A percentile compares a stretch with the other conserved stretches of the same genome.
Conservation (phyloP, 2,888 invertebrate genomes). For the Oscheius sp. region DNA sequence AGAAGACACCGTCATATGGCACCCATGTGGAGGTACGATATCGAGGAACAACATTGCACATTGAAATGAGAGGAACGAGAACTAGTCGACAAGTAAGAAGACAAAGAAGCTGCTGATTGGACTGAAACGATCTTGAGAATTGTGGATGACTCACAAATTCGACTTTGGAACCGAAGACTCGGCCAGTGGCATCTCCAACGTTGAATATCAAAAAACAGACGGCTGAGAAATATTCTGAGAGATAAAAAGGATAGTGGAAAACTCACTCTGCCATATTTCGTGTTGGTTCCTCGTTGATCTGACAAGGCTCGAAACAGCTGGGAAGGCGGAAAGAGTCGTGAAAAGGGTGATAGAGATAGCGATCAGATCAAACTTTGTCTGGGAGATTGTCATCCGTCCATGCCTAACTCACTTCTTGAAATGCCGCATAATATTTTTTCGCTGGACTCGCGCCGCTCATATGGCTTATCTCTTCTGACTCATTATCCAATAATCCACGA, state of each 20-base stretch:
- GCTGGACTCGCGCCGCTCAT: neutral
- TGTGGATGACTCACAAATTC: conserved; percentile 31
- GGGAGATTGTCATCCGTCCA: neutral
- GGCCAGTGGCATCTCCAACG: conserved; percentile 46
- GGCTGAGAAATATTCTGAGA: conserved; percentile 53
- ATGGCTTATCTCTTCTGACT: neutral
- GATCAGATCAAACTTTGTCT: conserved; percentile 14
- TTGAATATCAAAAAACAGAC: conserved; percentile 56
- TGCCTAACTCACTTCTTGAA: neutral
- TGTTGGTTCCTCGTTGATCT: conserved; percentile 37
- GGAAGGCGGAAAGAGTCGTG: conserved; percentile 49
- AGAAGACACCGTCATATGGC: conserved; percentile 51
- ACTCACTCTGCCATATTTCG: conserved; percentile 49
- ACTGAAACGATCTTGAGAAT: neutral
- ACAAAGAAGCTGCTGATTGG: neutral
- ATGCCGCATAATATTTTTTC: conserved; percentile 1
- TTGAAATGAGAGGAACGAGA: conserved; percentile 45
- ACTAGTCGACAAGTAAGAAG: conserved; percentile 24
- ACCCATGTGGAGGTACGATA: conserved; percentile 42
- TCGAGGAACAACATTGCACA: conserved; percentile 52
- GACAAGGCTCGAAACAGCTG: conserved; percentile 51
- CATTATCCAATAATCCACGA: neutral
- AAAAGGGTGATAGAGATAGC: conserved; percentile 35
- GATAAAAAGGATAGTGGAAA: too few species aligned
- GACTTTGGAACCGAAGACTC: conserved; percentile 38